These are phyloP conservation scores for Chondrilla cf. caribensis DNA, from an alignment of 37 sponge, comb jelly and placozoan species.

Conservation along the genomic window DNA sequence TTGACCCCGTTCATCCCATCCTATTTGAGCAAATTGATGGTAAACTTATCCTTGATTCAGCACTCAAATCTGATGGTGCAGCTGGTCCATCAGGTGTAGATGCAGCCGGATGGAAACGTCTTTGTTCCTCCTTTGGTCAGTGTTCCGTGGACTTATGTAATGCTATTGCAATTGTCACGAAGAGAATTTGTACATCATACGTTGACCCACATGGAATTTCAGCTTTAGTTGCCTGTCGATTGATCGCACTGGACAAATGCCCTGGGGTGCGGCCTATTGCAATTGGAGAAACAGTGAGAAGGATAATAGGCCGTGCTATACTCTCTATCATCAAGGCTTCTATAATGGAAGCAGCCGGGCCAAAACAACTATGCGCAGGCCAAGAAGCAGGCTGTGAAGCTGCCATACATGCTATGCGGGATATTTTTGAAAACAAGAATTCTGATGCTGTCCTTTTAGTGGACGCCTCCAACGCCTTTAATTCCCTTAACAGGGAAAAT, in stretches of 20 bases:
- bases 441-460: slow-evolving; percentile 34
- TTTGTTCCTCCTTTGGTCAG: slow-evolving; percentile 33
- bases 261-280: slow-evolving; percentile 56
- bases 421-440: slow-evolving; percentile 9
- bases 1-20: slow-evolving; percentile 2
- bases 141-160: slow-evolving; percentile 43
- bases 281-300: slow-evolving; percentile 35
- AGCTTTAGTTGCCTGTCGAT: slow-evolving; percentile 40
- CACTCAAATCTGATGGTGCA: slow-evolving; percentile 33
- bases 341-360: slow-evolving; percentile 36
- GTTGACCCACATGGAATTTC: slow-evolving; percentile 37
- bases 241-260: slow-evolving; percentile 57
- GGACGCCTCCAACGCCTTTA: slow-evolving; percentile 45
- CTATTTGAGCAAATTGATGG: slow-evolving; percentile 49
- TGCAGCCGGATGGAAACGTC: slow-evolving; percentile 31
- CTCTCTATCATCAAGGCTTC: slow-evolving; percentile 23
- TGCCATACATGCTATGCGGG: slow-evolving; percentile 37
- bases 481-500: slow-evolving; percentile 43
- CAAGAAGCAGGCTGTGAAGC: slow-evolving; percentile 52
- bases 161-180: slow-evolving; percentile 40
- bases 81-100: slow-evolving; percentile 54
- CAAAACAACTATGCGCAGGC: slow-evolving; percentile 58
- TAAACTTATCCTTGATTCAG: slow-evolving; percentile 9
- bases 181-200: slow-evolving; percentile 22
- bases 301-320: slow-evolving; percentile 43